phyloP scores from a whole-genome alignment of 2,797 vertebrate genomes.

The Melanitta fusca region DNA sequence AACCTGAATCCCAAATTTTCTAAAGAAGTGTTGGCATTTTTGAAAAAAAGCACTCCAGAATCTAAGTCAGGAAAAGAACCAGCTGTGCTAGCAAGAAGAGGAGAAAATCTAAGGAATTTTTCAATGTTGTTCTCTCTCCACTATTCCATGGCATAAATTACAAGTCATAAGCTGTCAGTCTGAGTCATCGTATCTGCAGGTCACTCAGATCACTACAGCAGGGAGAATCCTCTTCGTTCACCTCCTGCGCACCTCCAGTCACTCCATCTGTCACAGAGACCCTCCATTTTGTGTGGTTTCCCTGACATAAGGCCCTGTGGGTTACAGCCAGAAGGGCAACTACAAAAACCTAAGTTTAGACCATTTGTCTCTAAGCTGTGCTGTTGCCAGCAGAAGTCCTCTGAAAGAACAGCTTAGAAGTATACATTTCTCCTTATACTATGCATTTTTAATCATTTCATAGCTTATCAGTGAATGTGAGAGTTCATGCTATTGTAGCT shows the following conservation, averaged over 20 bases:
- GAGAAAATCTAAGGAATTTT: background rate
- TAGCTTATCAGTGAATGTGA: background rate
- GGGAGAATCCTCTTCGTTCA: background rate
- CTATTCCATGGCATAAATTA: background rate
- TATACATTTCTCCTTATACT: slow-evolving; percentile 26
- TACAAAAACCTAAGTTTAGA: slow-evolving; percentile 32
- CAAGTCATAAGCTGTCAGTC: background rate
- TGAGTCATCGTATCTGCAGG: background rate
- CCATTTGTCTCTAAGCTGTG: background rate
- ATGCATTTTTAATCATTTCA: slow-evolving; percentile 30
- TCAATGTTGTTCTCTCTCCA: background rate
- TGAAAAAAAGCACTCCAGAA: background rate
- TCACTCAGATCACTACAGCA: background rate
- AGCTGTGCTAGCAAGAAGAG: background rate
- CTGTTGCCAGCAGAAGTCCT: slow-evolving; percentile 27
- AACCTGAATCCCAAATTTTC: background rate
- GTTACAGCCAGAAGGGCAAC: background rate
- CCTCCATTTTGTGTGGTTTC: background rate
- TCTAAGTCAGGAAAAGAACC: background rate
- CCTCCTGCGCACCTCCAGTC: background rate
- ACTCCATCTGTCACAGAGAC: background rate
- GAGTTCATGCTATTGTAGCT: slow-evolving; percentile 41
- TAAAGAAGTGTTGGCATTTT: background rate
- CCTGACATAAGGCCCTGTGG: background rate
- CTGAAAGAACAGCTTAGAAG: slow-evolving; percentile 34